A percentile compares a stretch with the other conserved stretches of the same genome.
phyloP scores from a whole-genome alignment of 2,113 vertebrate species.

The Okapia johnstoni region DNA sequence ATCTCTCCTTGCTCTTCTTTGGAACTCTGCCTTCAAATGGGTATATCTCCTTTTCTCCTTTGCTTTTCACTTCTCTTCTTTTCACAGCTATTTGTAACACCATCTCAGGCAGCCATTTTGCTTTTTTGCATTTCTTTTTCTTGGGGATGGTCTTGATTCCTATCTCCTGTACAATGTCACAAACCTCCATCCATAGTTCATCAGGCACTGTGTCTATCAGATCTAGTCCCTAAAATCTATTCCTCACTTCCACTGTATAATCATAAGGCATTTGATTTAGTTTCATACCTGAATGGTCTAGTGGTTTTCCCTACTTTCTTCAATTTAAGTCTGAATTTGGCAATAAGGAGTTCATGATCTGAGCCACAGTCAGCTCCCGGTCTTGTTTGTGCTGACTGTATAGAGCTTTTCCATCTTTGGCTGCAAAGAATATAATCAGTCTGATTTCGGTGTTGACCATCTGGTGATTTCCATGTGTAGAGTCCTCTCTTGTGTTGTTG shows the following conservation, averaged over 20 bases:
- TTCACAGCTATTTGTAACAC: neutral
- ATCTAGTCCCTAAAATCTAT: neutral
- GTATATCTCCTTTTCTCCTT: neutral
- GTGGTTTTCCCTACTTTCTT: neutral
- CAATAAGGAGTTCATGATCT: neutral
- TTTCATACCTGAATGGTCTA: neutral
- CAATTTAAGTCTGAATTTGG: neutral
- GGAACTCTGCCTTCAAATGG: neutral
- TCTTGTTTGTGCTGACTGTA: neutral
- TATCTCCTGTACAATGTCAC: neutral
- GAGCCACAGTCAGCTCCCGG: neutral
- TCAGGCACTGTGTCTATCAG: neutral
- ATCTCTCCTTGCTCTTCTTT: neutral
- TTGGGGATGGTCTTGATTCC: neutral
- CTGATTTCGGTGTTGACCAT: neutral
- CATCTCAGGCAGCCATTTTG: neutral
- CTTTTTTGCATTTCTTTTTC: neutral
- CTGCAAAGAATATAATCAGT: neutral
- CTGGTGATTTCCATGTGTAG: neutral
- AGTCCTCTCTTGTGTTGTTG: neutral
- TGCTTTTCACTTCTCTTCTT: neutral
- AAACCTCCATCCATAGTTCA: neutral
- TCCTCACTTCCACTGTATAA: neutral
- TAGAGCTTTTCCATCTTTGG: neutral
- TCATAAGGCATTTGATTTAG: neutral